Evolutionary conservation across 2,113 vertebrate genomes (phyloP).

Genomic region (Cavia aperea): DNA sequence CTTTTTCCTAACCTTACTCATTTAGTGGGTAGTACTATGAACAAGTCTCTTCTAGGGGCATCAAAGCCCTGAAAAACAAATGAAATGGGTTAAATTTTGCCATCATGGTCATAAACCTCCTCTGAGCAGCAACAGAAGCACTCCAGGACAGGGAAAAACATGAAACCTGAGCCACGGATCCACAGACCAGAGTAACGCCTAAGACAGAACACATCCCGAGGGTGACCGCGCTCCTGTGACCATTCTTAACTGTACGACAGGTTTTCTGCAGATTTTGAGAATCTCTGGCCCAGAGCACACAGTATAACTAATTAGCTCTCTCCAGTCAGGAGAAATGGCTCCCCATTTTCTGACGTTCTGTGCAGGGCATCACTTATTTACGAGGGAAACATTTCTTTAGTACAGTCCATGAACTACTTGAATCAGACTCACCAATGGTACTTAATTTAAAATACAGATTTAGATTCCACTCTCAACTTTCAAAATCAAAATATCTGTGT

Average conservation of each 20-base stretch:
- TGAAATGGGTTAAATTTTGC: conserved; percentile 13
- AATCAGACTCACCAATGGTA: not conserved
- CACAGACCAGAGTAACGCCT: not conserved
- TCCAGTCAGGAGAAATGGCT: not conserved
- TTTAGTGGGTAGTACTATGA: not conserved
- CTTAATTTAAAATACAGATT: conserved; percentile 28
- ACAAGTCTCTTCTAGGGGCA: not conserved
- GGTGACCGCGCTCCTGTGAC: not conserved
- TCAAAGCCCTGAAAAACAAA: not conserved
- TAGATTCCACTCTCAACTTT: not conserved
- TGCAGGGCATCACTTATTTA: not conserved
- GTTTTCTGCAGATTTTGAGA: conserved; percentile 17
- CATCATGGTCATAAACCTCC: not conserved
- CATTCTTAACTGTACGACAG: not conserved
- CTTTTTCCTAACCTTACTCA: not conserved
- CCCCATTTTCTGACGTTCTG: not conserved
- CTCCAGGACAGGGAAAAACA: not conserved
- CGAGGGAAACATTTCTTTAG: not conserved
- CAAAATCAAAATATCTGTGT: not conserved
- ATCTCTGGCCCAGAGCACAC: not conserved
- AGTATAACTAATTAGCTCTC: not conserved
- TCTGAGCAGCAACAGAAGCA: not conserved
- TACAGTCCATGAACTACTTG: not conserved
- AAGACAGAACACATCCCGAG: not conserved
- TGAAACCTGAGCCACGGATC: not conserved